A percentile compares a stretch with the other conserved stretches of the same genome.
Conservation (phyloP, 2,113 vertebrate genomes). For the Stegastes partitus region DNA sequence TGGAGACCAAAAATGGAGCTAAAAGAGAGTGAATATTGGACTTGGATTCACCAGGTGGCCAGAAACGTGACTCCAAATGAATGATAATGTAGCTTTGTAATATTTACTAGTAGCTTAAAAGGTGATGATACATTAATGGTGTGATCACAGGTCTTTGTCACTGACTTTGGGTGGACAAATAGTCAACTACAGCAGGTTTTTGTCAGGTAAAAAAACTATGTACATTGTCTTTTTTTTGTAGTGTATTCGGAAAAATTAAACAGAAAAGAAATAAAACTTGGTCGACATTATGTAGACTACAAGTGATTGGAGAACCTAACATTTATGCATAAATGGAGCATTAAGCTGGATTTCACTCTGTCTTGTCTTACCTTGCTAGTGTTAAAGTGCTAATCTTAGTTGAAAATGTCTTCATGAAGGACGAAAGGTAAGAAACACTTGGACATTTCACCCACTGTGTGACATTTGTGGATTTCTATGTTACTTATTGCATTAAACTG, state of each 20-base stretch:
- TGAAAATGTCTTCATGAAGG: not conserved
- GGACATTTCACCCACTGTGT: not conserved
- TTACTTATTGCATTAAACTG: not conserved
- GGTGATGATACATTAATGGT: not conserved
- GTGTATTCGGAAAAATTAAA: too few relatives aligned
- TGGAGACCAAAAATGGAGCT: slow-evolving; percentile 6
- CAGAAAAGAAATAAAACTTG: too few relatives aligned
- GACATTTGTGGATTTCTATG: not conserved
- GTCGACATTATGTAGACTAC: too few relatives aligned
- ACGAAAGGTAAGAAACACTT: not conserved
- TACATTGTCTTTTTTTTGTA: too few relatives aligned
- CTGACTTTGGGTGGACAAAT: too few relatives aligned
- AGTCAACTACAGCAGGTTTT: too few relatives aligned
- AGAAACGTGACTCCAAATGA: not conserved
- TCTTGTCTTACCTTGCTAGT: not conserved
- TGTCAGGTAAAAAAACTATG: too few relatives aligned
- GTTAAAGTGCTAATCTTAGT: slow-evolving; percentile 1
- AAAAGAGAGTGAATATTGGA: not conserved
- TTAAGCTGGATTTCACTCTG: not conserved
- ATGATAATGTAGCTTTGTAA: not conserved
- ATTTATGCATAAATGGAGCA: too few relatives aligned
- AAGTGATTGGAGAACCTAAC: too few relatives aligned
- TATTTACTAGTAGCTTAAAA: not conserved
- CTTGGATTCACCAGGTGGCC: not conserved
- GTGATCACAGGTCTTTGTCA: too few relatives aligned